Evolutionary conservation across 2,113 vertebrate species (phyloP).

Genomic region (Syngnathus scovelli): DNA sequence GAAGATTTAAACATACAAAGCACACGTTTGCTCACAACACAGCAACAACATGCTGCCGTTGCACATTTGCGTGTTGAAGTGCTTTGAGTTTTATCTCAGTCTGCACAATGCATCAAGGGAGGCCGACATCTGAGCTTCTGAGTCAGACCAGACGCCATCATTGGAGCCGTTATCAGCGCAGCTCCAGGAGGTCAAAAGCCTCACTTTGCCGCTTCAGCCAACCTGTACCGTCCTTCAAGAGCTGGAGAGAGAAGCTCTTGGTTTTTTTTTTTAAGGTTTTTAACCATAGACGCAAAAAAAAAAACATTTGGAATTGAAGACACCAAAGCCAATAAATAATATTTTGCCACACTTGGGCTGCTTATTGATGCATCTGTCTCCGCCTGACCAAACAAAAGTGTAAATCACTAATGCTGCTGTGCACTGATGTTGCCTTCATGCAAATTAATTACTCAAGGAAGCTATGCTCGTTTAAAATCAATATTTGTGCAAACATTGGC

Average conservation of each 20-base stretch:
- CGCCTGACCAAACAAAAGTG: conserved; percentile 10
- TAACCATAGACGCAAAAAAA: conserved; percentile 16
- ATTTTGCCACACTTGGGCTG: conserved; percentile 49
- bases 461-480: neutral
- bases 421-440: neutral
- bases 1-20: conserved; percentile 6
- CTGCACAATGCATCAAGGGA: conserved; percentile 43
- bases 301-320: conserved; percentile 4
- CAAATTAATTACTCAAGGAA: conserved; percentile 3
- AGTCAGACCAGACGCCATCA: conserved; percentile 47
- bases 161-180: conserved; percentile 48
- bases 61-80: conserved; percentile 25
- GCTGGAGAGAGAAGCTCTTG: neutral
- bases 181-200: conserved; percentile 45
- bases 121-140: conserved; percentile 23
- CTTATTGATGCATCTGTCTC: conserved; percentile 26
- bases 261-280: neutral
- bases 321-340: conserved; percentile 53
- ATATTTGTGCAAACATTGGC: neutral
- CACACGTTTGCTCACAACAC: conserved; percentile 21
- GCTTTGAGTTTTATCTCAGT: conserved; percentile 46
- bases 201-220: conserved; percentile 38
- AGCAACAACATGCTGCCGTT: conserved; percentile 17
- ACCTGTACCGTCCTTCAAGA: conserved; percentile 25
- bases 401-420: neutral